Evolutionary conservation across 2,797 vertebrate genomes (phyloP).

Genomic region (Rallus crepitans): DNA sequence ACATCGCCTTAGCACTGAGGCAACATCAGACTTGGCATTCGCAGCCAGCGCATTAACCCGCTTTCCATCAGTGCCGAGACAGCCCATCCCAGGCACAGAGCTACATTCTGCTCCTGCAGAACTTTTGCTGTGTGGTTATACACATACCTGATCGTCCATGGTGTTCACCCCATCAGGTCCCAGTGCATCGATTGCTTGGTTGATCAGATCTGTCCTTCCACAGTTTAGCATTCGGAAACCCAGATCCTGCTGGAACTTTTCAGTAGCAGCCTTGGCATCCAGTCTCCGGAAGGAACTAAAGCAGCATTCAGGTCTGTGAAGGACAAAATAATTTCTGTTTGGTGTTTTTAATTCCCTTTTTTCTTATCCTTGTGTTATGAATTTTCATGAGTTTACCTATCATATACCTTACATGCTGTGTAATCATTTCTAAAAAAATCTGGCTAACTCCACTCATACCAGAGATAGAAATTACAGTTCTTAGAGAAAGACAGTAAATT

Average conservation of each 20-base stretch:
- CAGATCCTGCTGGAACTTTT: conserved; percentile 94
- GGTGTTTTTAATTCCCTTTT: not conserved
- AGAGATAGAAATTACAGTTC: not conserved
- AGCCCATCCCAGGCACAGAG: not conserved
- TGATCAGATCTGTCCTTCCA: conserved; percentile 94
- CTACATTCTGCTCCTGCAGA: not conserved
- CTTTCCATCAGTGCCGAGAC: not conserved
- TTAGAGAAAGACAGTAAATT: not conserved
- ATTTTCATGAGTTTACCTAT: not conserved
- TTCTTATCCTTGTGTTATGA: not conserved
- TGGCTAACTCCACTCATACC: not conserved
- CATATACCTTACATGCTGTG: rapidly evolving
- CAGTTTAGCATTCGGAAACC: conserved; percentile 98
- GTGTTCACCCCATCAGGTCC: conserved; percentile 96
- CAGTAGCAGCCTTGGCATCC: conserved; percentile 93
- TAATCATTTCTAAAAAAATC: not conserved
- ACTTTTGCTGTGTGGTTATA: too few species aligned
- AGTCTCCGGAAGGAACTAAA: conserved; percentile 95
- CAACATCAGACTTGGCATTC: not conserved
- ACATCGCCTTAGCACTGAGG: not conserved
- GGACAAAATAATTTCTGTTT: not conserved
- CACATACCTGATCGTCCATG: conserved; percentile 94
- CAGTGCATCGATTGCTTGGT: conserved; percentile 91
- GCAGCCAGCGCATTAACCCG: not conserved
- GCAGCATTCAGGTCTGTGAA: conserved; percentile 89